Percentiles rank a stretch among this genome's conserved stretches.
phyloP scores from a whole-genome alignment of 2,113 vertebrate species.

The Pollachius pollachius region DNA sequence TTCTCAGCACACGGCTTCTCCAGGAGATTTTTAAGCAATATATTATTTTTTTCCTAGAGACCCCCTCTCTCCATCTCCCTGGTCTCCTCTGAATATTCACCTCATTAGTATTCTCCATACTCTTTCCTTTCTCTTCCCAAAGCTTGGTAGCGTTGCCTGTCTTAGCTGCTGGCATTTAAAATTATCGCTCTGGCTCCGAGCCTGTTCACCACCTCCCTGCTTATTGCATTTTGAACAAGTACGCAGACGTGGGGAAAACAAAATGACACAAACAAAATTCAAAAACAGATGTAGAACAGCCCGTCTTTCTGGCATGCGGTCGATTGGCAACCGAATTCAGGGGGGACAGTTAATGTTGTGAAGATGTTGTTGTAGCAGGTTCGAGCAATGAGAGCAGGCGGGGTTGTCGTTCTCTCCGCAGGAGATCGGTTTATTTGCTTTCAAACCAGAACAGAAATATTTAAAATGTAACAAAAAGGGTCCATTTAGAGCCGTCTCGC shows the following conservation, averaged over 20 bases:
- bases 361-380: too few species aligned
- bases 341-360: too few species aligned
- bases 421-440: too few species aligned
- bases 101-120: slow-evolving; percentile 10
- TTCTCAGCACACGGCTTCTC: slow-evolving; percentile 4
- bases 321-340: too few species aligned
- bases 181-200: not conserved
- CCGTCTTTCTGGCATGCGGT: not conserved
- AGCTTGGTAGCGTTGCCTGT: not conserved
- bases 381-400: too few species aligned
- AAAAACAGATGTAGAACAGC: not conserved
- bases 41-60: not conserved
- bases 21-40: not conserved
- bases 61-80: too few species aligned
- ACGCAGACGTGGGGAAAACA: not conserved
- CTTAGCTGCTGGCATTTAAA: slow-evolving; percentile 8
- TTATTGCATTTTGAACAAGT: not conserved
- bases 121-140: not conserved
- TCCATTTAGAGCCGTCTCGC: too few species aligned
- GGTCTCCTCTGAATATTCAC: not conserved
- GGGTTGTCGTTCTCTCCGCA: too few species aligned
- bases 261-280: not conserved
- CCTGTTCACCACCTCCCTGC: not conserved
- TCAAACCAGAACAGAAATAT: too few species aligned
- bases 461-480: too few species aligned